These are phyloP conservation scores for Brachionus manjavacas DNA, from an alignment of 1,140 invertebrate genomes.

Conservation along the genomic window DNA sequence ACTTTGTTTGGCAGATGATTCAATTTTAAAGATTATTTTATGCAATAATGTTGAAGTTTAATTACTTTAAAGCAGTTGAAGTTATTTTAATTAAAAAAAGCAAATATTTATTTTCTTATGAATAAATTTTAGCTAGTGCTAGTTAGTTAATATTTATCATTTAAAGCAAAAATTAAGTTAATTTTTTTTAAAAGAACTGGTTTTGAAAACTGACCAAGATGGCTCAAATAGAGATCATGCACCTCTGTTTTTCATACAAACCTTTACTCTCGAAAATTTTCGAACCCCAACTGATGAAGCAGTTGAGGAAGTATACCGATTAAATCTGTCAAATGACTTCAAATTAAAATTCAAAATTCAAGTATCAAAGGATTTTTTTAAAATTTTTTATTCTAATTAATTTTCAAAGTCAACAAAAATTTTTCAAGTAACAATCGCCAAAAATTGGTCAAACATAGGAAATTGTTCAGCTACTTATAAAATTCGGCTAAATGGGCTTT, in stretches of 20 bases:
- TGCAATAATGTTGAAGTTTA: neutral
- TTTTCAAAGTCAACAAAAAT: neutral
- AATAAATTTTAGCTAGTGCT: neutral
- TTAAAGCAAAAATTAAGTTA: neutral
- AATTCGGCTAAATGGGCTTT: slow-evolving; percentile 2
- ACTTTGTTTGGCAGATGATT: slow-evolving; percentile 1
- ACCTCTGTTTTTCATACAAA: slow-evolving; percentile 21
- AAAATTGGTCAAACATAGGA: slow-evolving; percentile 41
- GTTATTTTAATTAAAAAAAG: neutral
- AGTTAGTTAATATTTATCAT: neutral
- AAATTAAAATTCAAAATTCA: slow-evolving; percentile 32
- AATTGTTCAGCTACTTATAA: neutral
- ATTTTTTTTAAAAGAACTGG: neutral
- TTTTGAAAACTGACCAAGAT: slow-evolving; percentile 1
- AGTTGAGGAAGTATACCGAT: slow-evolving; percentile 2
- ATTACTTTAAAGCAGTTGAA: neutral
- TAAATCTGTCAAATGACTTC: slow-evolving; percentile 25
- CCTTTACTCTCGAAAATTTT: slow-evolving; percentile 29
- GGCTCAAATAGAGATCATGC: slow-evolving; percentile 15
- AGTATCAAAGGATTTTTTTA: neutral
- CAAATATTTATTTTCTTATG: neutral
- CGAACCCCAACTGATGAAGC: neutral
- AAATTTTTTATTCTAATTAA: neutral
- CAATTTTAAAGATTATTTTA: neutral
- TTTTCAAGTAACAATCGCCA: neutral